Conservation (phyloP, 1,140 invertebrate genomes). For the Aporrectodea caliginosa region DNA sequence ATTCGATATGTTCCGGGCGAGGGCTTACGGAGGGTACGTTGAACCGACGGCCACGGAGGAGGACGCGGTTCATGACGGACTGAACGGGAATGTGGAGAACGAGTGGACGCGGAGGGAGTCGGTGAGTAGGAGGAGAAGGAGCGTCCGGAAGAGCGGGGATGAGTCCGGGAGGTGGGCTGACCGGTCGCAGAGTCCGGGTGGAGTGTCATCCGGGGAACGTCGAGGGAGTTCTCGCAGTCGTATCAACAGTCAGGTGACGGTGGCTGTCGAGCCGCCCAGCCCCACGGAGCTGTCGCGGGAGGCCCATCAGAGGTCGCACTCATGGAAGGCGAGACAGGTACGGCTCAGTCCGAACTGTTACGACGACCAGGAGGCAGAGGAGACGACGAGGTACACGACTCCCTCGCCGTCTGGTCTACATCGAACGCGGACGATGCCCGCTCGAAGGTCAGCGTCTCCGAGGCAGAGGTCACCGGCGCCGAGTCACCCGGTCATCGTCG, state of each 20-base stretch:
- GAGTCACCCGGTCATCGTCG: neutral
- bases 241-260: neutral
- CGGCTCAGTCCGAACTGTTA: neutral
- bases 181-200: neutral
- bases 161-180: neutral
- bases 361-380: neutral
- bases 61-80: neutral
- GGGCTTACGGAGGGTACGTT: constrained; percentile 4
- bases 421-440: neutral
- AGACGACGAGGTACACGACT: neutral
- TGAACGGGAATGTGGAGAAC: neutral
- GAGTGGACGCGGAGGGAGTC: neutral
- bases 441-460: neutral
- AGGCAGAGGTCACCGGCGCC: neutral
- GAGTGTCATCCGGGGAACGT: neutral
- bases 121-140: neutral
- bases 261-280: neutral
- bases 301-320: neutral
- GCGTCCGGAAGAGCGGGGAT: neutral
- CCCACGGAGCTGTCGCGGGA: neutral
- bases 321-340: neutral
- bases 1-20: constrained; percentile 18
- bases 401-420: neutral
- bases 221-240: neutral
- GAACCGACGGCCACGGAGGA: neutral